Evolutionary conservation across 2,113 vertebrate genomes (phyloP).

Genomic region (Centropus unirufus): DNA sequence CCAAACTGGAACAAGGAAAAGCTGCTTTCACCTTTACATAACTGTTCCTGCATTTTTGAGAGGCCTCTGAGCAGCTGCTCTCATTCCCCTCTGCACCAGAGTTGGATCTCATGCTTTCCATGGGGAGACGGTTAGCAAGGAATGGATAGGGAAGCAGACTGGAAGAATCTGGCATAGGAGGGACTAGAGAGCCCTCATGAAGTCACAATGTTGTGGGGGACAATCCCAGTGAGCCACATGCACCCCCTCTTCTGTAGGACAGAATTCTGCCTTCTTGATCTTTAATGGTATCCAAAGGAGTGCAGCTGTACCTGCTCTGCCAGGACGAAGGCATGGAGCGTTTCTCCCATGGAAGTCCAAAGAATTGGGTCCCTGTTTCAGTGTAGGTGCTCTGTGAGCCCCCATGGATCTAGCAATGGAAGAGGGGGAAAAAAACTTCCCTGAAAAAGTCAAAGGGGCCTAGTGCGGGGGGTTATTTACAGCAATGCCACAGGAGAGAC

Average conservation of each 20-base stretch:
- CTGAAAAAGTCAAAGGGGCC: neutral
- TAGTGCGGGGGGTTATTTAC: neutral
- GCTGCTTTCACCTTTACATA: neutral
- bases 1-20: neutral
- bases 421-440: neutral
- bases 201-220: neutral
- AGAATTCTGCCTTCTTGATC: neutral
- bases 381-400: neutral
- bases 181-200: neutral
- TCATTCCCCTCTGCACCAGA: neutral
- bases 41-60: neutral
- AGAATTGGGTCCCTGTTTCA: neutral
- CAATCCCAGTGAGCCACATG: neutral
- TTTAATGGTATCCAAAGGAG: neutral
- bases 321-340: neutral
- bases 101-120: neutral
- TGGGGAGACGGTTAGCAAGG: neutral
- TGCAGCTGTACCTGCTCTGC: neutral
- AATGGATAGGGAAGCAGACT: neutral
- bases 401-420: neutral
- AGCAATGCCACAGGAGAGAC: fast-evolving
- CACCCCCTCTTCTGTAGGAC: neutral
- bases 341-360: neutral
- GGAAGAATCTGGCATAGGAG: neutral
- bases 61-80: neutral